A percentile compares a stretch with the other conserved stretches of the same genome.
Conservation (phyloP, 2,113 vertebrate genomes). For the Elanus axillaris region DNA sequence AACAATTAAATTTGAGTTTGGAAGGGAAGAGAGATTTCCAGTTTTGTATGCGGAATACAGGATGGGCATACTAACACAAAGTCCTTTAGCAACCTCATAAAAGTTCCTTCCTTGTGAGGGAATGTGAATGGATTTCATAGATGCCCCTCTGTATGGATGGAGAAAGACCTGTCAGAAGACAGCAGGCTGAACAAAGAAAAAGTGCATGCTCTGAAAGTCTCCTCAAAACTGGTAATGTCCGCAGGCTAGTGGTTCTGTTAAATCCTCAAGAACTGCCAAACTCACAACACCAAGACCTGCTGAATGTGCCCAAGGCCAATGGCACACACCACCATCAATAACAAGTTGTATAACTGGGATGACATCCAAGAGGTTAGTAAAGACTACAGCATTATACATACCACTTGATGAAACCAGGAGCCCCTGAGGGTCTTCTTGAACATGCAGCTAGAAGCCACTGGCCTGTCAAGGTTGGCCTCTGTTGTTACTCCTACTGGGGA, state of each 20-base stretch:
- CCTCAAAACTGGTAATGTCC: background rate
- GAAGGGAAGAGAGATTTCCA: background rate
- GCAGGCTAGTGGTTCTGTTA: background rate
- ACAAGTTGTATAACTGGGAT: background rate
- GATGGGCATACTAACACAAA: background rate
- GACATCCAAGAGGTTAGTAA: background rate
- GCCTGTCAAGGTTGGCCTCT: background rate
- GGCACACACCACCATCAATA: background rate
- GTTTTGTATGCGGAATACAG: background rate
- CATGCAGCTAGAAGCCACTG: background rate
- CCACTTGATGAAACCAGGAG: background rate
- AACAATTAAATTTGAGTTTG: background rate
- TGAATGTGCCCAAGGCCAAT: background rate
- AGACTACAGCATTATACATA: background rate
- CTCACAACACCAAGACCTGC: background rate
- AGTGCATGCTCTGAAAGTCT: background rate
- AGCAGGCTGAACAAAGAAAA: background rate
- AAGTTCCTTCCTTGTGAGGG: background rate
- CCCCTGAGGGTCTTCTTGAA: background rate
- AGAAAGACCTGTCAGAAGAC: background rate
- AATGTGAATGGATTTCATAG: background rate
- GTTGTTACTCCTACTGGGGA: background rate
- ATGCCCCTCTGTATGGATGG: background rate
- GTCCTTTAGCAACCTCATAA: background rate
- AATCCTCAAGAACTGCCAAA: background rate